These are phyloP conservation scores for Muntiacus muntjak DNA, from an alignment of 2,113 vertebrate genomes.

Conservation along the genomic window DNA sequence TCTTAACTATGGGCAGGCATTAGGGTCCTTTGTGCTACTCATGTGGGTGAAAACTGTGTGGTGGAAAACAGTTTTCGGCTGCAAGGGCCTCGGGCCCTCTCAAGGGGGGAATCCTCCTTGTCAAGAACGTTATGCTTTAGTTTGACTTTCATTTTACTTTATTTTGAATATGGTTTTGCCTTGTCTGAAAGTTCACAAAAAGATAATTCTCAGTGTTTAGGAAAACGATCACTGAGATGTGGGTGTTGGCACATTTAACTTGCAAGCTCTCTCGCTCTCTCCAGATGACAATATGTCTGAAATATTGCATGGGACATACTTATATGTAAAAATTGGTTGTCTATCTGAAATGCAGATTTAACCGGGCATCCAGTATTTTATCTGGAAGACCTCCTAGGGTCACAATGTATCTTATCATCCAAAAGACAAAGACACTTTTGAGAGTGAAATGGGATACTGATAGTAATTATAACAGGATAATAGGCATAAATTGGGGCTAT, in stretches of 20 bases:
- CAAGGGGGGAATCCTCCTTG: neutral
- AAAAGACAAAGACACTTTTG: constrained; percentile 9
- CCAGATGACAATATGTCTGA: neutral
- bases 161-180: constrained; percentile 29
- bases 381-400: neutral
- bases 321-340: neutral
- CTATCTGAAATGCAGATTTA: constrained; percentile 21
- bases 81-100: neutral
- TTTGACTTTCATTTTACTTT: neutral
- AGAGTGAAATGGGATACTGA: neutral
- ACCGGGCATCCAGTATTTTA: neutral
- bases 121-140: neutral
- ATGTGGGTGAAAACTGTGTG: neutral
- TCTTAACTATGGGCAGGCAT: neutral
- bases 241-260: neutral
- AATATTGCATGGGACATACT: neutral
- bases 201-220: neutral
- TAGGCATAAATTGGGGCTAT: neutral
- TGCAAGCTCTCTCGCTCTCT: neutral
- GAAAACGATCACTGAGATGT: neutral
- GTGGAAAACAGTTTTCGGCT: neutral
- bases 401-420: neutral
- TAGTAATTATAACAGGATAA: neutral
- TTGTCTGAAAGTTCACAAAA: neutral
- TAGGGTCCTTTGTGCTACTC: neutral